Evolutionary conservation across 2,888 invertebrate genomes (phyloP), one percentile per base, ranked within the genome.

Genomic region (Rhyacophila evoluta): DNA sequence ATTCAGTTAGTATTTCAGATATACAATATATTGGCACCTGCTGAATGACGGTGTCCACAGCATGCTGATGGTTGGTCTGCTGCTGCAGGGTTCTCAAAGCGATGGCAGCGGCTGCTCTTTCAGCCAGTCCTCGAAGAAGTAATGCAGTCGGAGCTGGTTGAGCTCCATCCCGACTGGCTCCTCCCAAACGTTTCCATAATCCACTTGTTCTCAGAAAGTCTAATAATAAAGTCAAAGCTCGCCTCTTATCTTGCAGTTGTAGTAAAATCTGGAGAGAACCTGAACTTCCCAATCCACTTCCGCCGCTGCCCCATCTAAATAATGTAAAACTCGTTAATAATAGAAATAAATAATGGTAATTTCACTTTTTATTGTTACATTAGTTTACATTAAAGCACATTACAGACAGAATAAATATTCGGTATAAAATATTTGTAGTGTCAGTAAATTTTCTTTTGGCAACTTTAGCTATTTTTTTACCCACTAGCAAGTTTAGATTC

Each of bases 231-330:
- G 93, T 91, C 83, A 96, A 91, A 0, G 95, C 97, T 84, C 93
- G 92, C 85, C 94, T 94, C 87, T 98, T 98, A 86, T 97, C 97
- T 83, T 94, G 93, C 75, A 98, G 88, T 86, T 98, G 98, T 81
- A 95, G 94, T 0, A 93, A 88, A 79, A 97, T 93, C 86, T 97
- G 95, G 89, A 98, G 91, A 1, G 97, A 95, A 15, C 92, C 91
- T 0, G 95, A 94, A 85, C 94, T 93, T 79, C 94, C 94, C 33
- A 94, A 87, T 72, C 91, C 86, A 0, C 92, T 89, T 83, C 86
- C 87, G 1, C 86, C 84, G 4, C 83, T 84, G 1, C 85, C 86
- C 91, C 92, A 91, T 41, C 82, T 82, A 19, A 19, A 28, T 11
- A 55, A n/a, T n/a, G n/a, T n/a, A n/a, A n/a, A n/a, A n/a, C n/a